Evolutionary conservation across 2,113 vertebrate genomes (phyloP).

Genomic region (Aepyceros melampus): DNA sequence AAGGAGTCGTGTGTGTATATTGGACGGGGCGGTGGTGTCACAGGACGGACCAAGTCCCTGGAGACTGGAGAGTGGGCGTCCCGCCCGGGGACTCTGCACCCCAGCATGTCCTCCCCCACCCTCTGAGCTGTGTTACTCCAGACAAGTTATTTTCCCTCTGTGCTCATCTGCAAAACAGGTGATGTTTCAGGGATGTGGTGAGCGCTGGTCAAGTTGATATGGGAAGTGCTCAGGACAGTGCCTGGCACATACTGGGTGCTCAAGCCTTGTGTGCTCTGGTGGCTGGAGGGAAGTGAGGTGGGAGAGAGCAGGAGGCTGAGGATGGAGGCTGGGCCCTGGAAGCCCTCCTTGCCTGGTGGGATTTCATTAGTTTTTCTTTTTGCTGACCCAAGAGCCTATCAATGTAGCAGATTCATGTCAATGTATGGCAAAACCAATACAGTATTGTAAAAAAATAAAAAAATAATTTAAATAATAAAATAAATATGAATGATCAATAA

Average conservation of each 20-base stretch:
- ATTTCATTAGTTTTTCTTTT: neutral
- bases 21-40: neutral
- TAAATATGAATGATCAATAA: too few species aligned
- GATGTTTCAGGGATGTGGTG: too few species aligned
- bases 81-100: neutral
- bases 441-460: too few species aligned
- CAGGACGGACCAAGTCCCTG: neutral
- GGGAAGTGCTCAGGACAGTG: too few species aligned
- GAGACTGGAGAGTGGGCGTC: too few species aligned
- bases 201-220: too few species aligned
- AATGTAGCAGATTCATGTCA: too few species aligned
- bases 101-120: neutral
- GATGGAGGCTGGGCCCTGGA: neutral
- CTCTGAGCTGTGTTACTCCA: neutral
- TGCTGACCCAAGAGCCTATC: neutral
- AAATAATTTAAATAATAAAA: too few species aligned
- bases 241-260: too few species aligned
- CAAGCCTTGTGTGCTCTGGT: too few species aligned
- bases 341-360: neutral
- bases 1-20: neutral
- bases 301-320: fast-evolving
- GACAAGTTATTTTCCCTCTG: neutral
- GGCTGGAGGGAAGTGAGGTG: neutral
- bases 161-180: neutral
- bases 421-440: too few species aligned